Conservation (phyloP, 2,113 vertebrate species). For the Odocoileus hemionus region DNA sequence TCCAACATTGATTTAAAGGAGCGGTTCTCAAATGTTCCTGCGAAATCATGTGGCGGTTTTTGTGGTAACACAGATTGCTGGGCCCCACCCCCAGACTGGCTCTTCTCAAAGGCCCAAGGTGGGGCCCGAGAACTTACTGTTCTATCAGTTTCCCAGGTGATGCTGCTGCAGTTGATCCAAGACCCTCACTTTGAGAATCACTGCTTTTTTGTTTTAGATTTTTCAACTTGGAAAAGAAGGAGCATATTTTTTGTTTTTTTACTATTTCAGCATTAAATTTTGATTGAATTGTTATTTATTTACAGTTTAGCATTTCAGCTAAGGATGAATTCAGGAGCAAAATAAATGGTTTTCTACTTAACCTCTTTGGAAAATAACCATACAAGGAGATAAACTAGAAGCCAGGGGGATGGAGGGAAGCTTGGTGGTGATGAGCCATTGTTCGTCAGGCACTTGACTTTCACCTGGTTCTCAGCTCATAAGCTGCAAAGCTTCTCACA, state of each 20-base stretch:
- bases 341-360: background rate
- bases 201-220: background rate
- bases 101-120: background rate
- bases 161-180: background rate
- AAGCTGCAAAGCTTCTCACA: background rate
- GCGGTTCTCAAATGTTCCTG: background rate
- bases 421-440: accelerated
- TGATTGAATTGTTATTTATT: background rate
- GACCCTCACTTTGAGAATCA: background rate
- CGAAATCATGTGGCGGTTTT: background rate
- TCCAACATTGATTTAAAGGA: background rate
- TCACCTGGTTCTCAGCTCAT: background rate
- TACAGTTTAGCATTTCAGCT: background rate
- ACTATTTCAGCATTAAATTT: background rate
- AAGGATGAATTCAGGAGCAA: background rate
- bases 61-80: background rate
- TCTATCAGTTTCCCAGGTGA: background rate
- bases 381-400: background rate
- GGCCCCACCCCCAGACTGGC: background rate
- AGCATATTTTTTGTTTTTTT: background rate
- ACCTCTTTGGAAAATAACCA: background rate
- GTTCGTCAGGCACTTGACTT: background rate
- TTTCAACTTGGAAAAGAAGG: background rate
- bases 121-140: background rate
- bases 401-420: accelerated